These are phyloP conservation scores for Emmelina monodactyla DNA, from an alignment of 2,888 invertebrate species.

Conservation along the genomic window DNA sequence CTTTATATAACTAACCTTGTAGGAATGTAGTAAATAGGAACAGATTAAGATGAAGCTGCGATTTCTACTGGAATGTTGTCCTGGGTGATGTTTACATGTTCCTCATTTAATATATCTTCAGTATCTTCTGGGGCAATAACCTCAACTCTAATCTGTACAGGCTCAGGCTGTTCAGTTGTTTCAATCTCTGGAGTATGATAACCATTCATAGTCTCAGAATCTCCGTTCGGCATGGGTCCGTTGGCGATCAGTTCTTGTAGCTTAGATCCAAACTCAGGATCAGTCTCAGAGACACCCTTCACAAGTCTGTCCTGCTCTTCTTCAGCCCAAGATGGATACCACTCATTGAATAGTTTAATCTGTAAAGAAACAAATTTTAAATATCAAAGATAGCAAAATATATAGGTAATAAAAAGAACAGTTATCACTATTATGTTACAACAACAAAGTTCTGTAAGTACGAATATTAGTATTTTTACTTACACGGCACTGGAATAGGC, in stretches of 20 bases:
- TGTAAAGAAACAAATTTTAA: conserved; percentile 34
- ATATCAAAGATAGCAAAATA: no score
- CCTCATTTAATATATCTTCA: not conserved
- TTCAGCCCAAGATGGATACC: conserved; percentile 81
- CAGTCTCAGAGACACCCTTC: conserved; percentile 74
- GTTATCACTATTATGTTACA: no score
- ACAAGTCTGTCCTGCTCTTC: conserved; percentile 76
- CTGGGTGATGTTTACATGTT: conserved; percentile 16
- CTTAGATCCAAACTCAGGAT: conserved; percentile 75
- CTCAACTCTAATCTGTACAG: not conserved
- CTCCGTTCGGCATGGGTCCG: conserved; percentile 39
- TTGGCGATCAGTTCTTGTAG: conserved; percentile 57
- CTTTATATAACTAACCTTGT: no score
- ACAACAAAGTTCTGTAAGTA: no score
- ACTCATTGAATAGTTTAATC: conserved; percentile 85
- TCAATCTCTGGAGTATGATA: conserved; percentile 27
- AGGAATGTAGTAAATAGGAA: no score
- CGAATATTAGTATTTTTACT: no score
- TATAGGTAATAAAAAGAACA: no score
- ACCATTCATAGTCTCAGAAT: conserved; percentile 41
- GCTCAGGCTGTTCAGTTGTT: conserved; percentile 13
- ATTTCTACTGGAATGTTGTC: conserved; percentile 47
- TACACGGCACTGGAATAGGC: conserved; percentile 83
- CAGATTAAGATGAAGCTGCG: conserved; percentile 44
- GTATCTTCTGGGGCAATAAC: not conserved